Conservation (phyloP, 2,113 vertebrate genomes). For the Hylia prasina region DNA sequence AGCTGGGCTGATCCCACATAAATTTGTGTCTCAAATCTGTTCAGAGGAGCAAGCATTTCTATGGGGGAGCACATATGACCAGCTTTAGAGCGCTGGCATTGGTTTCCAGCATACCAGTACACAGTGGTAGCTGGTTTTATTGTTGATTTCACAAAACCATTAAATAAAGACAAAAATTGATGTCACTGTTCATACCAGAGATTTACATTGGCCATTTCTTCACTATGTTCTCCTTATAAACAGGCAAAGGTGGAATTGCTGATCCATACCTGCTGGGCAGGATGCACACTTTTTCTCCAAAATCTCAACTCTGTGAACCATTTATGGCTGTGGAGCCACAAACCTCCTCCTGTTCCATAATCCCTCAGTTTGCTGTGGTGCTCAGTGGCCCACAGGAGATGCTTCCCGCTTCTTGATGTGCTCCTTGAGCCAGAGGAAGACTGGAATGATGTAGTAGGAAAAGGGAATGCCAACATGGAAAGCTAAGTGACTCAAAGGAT, state of each 20-base stretch:
- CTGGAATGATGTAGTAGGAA: neutral
- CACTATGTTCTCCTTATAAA: neutral
- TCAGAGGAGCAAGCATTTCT: neutral
- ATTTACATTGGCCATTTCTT: neutral
- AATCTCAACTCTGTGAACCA: neutral
- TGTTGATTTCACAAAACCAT: neutral
- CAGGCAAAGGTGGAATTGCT: neutral
- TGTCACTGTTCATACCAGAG: neutral
- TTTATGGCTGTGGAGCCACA: neutral
- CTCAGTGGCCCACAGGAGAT: neutral
- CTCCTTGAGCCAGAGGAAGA: neutral
- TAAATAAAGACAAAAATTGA: neutral
- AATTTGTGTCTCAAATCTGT: neutral
- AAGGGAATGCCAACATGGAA: neutral
- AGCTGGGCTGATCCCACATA: neutral
- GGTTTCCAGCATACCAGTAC: neutral
- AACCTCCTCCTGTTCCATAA: neutral
- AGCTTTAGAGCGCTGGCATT: neutral
- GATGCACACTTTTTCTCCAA: neutral
- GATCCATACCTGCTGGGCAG: fast-evolving
- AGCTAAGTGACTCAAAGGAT: neutral
- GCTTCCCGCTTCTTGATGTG: neutral
- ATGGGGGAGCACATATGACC: fast-evolving
- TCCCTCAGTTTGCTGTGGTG: neutral
- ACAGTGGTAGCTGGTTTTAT: neutral